Base-by-base conservation (phyloP, 2,888 invertebrate genomes). In the Glyphotaelius pellucidus region DNA sequence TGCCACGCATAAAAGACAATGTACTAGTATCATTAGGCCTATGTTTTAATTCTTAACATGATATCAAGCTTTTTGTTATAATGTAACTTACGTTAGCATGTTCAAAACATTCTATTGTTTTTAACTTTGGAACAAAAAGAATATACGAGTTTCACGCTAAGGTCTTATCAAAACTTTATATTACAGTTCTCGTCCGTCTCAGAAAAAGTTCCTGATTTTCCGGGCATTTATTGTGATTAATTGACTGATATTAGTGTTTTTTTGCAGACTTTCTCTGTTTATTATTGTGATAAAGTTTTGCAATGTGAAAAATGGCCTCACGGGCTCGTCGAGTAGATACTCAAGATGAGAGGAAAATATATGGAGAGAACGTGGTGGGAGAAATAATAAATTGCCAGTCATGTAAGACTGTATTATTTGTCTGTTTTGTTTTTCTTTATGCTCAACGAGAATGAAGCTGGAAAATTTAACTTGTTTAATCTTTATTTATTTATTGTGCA, bases 281-380 rank as follows among this genome's bases (percentile, higher is more conserved):
- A 89, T 90, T 90, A 90, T 90, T 90, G 35, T 90, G 90, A 90
- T 90, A 90, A 89, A 90, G 80, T 90, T 90, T 90, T 90, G 15
- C 90, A 90, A 47, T 83, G 90, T 90, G 90, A 90, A 90, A 90
- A 90, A 90, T 90, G 52, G 83, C 47, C 31, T 47, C 83, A 90
- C 80, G 32, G 47, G 31, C 90, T 52, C 47, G 90, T 83, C 83
- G 90, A 83, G 90, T 90, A 90, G 83, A 42, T 83, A 83, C 52
- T 90, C 47, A 47, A 90, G 90, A 83, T 35, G 80, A 42, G 47
- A 52, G 83, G n/a, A 83, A 90, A 31, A 90, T 80, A 90, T 83
- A 90, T 83, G 47, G 52, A 83, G 31, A 90, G 19, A 83, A 90
- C 80, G 80, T 83, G 47, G 80, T 47, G 14, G 83, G 9, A 90